Evolutionary conservation across 2,888 invertebrate species (phyloP), one percentile per base, ranked within the genome.

Genomic region (Xestia rhomboidea): DNA sequence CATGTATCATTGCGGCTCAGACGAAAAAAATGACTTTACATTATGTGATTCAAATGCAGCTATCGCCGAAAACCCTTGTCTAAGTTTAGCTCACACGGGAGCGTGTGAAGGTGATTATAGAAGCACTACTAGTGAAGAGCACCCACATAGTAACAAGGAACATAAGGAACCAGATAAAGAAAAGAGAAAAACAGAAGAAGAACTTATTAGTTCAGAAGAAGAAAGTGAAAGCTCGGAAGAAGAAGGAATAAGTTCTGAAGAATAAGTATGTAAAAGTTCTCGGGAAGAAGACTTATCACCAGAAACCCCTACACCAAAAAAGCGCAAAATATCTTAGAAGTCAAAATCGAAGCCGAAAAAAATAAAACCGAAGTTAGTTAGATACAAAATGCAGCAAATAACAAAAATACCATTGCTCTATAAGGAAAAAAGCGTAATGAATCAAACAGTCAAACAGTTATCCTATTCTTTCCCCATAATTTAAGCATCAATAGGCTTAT

Each of bases 101-200:
- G 76, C 60, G 5, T 79, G 79, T 69, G 57, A 79, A 44, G 38
- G 46, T 30, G 80, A 76, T 60, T 11, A 70, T 57, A 80, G 79
- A 41, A 76, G 80, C 57, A 71, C 57, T n/a, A 60, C 46, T 81
- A 60, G 71, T 57, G 80, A 76, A 76, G 46, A 76, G 57, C 13
- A 1, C 18, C 72, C 46, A 41, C 24, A 0, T 27, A 13, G 1
- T 57, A 30, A 46, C 24, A 21, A n/a, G 24, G 24, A n/a, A 46
- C 11, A 30, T 3, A 68, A 67, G 6, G 34, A 44, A 27, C 27
- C 24, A 46, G 24, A 6, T 57, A 38, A 0, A 3, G 27, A 38
- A 27, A 30, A 27, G 2, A 8, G 4, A 30, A n/a, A 51, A 57
- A 18, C 15, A 18, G 38, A 10, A 24, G n/a, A 64, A n/a, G 13